phyloP scores from a whole-genome alignment of 2,113 vertebrate species.

The Ranitomeya variabilis region DNA sequence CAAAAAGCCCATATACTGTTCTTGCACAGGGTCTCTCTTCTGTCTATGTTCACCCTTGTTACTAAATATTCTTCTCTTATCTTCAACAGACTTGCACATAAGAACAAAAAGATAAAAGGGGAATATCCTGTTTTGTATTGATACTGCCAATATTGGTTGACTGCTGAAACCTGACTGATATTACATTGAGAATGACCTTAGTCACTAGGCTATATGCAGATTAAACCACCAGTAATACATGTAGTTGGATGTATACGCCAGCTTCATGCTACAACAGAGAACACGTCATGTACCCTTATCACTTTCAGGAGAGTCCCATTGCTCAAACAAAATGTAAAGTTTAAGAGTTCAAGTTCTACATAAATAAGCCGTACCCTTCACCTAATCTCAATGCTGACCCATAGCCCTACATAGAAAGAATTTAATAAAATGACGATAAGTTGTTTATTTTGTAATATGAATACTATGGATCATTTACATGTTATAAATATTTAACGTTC shows the following conservation, averaged over 20 bases:
- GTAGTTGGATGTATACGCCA: neutral
- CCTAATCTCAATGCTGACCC: neutral
- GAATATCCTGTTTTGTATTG: neutral
- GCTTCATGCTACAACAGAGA: neutral
- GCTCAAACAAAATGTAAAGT: constrained; percentile 6
- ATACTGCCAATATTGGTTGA: neutral
- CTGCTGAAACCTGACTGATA: neutral
- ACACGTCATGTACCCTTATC: neutral
- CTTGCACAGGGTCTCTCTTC: no score
- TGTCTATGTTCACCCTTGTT: no score
- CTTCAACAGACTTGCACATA: neutral
- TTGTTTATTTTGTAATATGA: neutral
- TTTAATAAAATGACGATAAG: neutral
- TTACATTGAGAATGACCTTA: neutral
- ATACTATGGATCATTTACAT: neutral
- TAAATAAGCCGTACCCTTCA: neutral
- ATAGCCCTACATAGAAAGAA: neutral
- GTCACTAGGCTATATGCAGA: neutral
- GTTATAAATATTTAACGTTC: neutral
- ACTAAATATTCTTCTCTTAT: neutral
- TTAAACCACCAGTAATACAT: neutral
- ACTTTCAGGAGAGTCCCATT: neutral
- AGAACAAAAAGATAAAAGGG: neutral
- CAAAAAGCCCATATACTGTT: no score
- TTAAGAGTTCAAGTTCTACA: neutral